These are phyloP conservation scores for Drosophila pseudotalamancana DNA, from an alignment of 2,888 invertebrate genomes.

Conservation along the genomic window DNA sequence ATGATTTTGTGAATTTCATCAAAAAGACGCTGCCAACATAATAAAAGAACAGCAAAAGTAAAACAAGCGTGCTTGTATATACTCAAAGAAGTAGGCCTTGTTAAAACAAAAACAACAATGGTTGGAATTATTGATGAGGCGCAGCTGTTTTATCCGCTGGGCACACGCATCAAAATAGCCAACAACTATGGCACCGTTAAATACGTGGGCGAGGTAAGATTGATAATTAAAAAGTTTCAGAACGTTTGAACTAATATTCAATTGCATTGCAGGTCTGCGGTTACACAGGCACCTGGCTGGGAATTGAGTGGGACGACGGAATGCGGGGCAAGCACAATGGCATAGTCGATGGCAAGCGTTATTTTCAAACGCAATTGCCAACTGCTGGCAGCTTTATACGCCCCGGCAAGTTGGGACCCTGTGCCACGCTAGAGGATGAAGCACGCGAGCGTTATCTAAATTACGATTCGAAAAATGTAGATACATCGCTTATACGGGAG, in stretches of 20 bases:
- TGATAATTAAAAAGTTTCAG: background rate
- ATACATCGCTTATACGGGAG: constrained; percentile 87
- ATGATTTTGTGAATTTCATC: constrained; percentile 9
- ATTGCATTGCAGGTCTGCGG: constrained; percentile 85
- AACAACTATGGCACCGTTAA: constrained; percentile 87
- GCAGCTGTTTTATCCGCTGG: constrained; percentile 82
- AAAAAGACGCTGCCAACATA: background rate
- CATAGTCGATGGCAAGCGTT: constrained; percentile 90
- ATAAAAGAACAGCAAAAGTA: background rate
- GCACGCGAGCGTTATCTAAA: constrained; percentile 88
- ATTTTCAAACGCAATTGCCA: constrained; percentile 91
- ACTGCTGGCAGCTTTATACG: constrained; percentile 95
- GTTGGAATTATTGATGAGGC: constrained; percentile 83
- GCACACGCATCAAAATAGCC: constrained; percentile 81
- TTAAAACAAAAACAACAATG: constrained; percentile 64
- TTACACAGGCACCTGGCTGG: constrained; percentile 92
- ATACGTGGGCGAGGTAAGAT: constrained; percentile 89
- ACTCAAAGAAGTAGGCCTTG: constrained; percentile 21
- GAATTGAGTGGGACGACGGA: constrained; percentile 98
- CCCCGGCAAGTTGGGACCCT: constrained; percentile 90
- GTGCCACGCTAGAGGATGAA: constrained; percentile 90
- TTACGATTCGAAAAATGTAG: constrained; percentile 84
- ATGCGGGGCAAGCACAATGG: constrained; percentile 97
- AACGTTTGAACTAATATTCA: background rate
- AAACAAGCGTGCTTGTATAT: background rate